Percentiles rank a stretch among this genome's conserved stretches.
These are phyloP conservation scores for Oikopleura vanhoeffeni DNA, from an alignment of 23 tunicate species.

Conservation along the genomic window DNA sequence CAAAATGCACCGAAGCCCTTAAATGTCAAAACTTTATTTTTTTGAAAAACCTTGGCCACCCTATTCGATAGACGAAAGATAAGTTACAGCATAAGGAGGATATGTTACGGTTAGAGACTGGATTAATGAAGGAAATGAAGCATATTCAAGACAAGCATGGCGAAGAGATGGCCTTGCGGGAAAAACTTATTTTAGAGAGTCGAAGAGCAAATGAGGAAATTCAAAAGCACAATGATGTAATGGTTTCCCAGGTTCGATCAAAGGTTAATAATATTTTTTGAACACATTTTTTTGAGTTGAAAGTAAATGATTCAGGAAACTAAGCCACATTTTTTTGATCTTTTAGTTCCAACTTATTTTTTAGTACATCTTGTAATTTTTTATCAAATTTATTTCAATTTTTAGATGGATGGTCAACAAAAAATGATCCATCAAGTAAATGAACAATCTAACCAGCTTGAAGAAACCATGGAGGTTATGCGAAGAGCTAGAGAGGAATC, in stretches of 20 bases:
- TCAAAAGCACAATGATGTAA: neutral
- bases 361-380: neutral
- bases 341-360: neutral
- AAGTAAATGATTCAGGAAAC: too few species aligned
- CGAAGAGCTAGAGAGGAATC: neutral
- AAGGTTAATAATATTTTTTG: too few species aligned
- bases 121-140: neutral
- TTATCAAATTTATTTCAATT: neutral
- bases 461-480: neutral
- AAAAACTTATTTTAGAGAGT: neutral
- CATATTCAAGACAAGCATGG: neutral
- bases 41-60: too few species aligned
- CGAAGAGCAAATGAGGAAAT: neutral
- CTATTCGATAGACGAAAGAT: too few species aligned
- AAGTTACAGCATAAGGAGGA: neutral
- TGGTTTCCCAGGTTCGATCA: neutral
- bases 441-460: neutral
- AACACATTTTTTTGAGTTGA: too few species aligned
- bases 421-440: neutral
- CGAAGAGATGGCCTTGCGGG: neutral
- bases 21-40: too few species aligned
- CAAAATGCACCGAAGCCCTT: too few species aligned
- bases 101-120: neutral
- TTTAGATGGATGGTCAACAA: neutral
- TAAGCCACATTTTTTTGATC: neutral